Conservation (phyloP, 1,140 invertebrate genomes). For the Tetramorium alpestre region DNA sequence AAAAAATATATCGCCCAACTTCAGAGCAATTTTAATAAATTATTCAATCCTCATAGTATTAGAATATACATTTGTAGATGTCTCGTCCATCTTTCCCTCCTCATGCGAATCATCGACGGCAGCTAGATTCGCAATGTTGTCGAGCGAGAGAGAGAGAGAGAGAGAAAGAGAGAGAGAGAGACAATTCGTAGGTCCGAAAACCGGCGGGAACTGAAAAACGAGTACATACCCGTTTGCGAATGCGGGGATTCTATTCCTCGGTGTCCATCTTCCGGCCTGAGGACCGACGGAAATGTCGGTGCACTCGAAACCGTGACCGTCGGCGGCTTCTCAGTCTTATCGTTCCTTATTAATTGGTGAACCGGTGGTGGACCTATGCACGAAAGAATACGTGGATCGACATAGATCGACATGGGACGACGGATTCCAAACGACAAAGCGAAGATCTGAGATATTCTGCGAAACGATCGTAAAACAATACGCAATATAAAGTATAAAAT, state of each 20-base stretch:
- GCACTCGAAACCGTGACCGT: conserved; percentile 84
- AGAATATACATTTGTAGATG: neutral
- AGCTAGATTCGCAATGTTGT: neutral
- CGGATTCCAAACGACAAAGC: neutral
- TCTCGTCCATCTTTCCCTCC: neutral
- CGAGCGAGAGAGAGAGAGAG: neutral
- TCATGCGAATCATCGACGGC: conserved; percentile 8
- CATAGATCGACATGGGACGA: neutral
- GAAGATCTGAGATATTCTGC: neutral
- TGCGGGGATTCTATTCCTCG: conserved; percentile 85
- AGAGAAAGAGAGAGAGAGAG: neutral
- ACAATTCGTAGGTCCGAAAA: conserved; percentile 2
- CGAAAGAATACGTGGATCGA: conserved; percentile 3
- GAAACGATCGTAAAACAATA: neutral
- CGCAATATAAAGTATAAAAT: neutral
- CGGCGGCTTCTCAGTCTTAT: conserved; percentile 86
- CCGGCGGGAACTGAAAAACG: neutral
- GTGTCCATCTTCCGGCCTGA: conserved; percentile 84
- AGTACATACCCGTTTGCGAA: conserved; percentile 84
- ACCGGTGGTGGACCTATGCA: conserved; percentile 83
- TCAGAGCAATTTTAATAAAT: neutral
- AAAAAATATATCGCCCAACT: neutral
- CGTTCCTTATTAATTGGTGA: conserved; percentile 85
- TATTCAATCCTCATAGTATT: neutral
- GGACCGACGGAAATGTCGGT: conserved; percentile 84